Evolutionary conservation across 2,113 vertebrate species (phyloP).

Genomic region (Miniopterus natalensis): DNA sequence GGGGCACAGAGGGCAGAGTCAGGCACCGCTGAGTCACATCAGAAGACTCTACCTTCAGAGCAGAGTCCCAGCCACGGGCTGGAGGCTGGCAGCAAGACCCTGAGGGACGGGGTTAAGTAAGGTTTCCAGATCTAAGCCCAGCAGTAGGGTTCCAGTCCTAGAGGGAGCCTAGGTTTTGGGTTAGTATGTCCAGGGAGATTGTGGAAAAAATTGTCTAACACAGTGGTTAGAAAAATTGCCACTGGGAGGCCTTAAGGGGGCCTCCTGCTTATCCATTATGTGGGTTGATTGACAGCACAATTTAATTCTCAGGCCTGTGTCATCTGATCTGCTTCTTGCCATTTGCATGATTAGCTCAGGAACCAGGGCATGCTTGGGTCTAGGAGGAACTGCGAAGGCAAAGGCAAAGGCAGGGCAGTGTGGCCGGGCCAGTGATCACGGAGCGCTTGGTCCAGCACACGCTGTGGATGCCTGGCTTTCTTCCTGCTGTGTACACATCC

Average conservation of each 20-base stretch:
- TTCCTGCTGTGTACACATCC: background rate
- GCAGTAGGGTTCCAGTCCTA: background rate
- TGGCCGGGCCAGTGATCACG: background rate
- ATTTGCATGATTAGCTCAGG: background rate
- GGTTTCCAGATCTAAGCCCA: background rate
- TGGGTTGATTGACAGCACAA: background rate
- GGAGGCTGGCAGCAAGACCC: background rate
- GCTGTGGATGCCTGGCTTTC: background rate
- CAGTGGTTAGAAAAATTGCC: background rate
- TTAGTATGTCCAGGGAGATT: background rate
- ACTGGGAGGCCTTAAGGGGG: background rate
- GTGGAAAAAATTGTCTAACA: background rate
- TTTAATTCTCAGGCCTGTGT: background rate
- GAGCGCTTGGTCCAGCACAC: background rate
- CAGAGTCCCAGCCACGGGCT: background rate
- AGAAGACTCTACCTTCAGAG: background rate
- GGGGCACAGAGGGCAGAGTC: background rate
- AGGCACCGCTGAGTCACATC: background rate
- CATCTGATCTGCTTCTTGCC: background rate
- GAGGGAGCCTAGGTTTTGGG: background rate
- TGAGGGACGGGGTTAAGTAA: too few relatives aligned
- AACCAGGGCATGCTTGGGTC: background rate
- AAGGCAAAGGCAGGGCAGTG: background rate
- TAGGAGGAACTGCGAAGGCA: background rate
- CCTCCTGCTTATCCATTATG: background rate